These are phyloP conservation scores for Danio choprae DNA, from an alignment of 2,797 vertebrate species.

Conservation along the genomic window DNA sequence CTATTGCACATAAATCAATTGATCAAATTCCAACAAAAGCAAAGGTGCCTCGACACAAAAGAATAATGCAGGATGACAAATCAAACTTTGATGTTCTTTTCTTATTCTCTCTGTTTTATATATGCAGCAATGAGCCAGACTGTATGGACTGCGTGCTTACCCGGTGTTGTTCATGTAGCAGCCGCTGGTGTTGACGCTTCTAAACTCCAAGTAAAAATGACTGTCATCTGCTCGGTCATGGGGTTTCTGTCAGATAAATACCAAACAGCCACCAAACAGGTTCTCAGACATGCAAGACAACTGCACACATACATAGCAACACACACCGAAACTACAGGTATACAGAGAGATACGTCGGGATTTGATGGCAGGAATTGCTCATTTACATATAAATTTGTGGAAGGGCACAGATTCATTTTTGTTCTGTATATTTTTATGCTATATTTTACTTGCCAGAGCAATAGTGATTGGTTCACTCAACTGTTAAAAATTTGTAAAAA, in stretches of 20 bases:
- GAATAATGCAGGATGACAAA: neutral
- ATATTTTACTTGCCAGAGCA: neutral
- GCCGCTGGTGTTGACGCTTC: slow-evolving; percentile 60
- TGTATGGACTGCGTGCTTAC: slow-evolving; percentile 63
- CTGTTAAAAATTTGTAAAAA: neutral
- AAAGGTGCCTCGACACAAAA: neutral
- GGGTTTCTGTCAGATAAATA: slow-evolving; percentile 55
- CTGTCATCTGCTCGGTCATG: slow-evolving; percentile 62
- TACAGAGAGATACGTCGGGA: neutral
- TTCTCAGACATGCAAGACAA: slow-evolving; percentile 69
- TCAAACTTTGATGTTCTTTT: neutral
- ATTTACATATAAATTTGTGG: neutral
- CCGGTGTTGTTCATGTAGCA: slow-evolving; percentile 48
- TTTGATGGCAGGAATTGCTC: neutral
- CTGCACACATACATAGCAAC: slow-evolving; percentile 32
- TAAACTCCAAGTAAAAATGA: slow-evolving; percentile 64
- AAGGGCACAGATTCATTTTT: neutral
- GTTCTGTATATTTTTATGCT: neutral
- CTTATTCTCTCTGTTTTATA: neutral
- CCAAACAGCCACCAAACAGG: slow-evolving; percentile 72
- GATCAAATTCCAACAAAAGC: neutral
- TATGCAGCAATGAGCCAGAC: neutral
- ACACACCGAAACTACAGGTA: slow-evolving; percentile 51
- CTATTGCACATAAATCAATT: neutral
- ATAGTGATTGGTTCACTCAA: neutral